Evolutionary conservation across 1,140 invertebrate species (phyloP).

Genomic region (Drosophila kepulauana): DNA sequence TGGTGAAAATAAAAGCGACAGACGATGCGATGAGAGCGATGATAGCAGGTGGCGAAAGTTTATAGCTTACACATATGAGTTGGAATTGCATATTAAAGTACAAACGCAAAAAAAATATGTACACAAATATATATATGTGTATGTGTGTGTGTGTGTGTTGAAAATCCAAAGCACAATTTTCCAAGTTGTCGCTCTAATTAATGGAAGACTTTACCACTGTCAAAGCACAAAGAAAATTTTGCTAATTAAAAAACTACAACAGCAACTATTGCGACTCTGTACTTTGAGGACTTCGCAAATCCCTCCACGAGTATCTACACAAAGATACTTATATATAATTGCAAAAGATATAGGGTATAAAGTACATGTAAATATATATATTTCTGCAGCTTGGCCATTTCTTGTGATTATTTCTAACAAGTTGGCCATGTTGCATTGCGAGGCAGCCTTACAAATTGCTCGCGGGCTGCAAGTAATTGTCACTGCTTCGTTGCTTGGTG

Average conservation of each 20-base stretch:
- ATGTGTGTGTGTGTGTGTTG: not conserved
- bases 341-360: not conserved
- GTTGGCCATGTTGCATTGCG: constrained; percentile 60
- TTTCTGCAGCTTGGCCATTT: constrained; percentile 55
- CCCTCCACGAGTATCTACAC: constrained; percentile 12
- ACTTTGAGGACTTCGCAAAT: constrained; percentile 35
- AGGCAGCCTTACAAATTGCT: constrained; percentile 70
- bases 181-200: constrained; percentile 67
- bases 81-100: constrained; percentile 7
- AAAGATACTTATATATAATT: constrained; percentile 2
- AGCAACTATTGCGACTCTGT: constrained; percentile 21
- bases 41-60: constrained; percentile 68
- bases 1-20: constrained; percentile 59
- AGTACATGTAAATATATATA: constrained; percentile 9
- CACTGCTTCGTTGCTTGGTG: constrained; percentile 65
- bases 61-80: constrained; percentile 43
- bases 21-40: constrained; percentile 47
- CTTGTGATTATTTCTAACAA: constrained; percentile 78
- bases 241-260: constrained; percentile 76
- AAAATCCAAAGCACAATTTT: constrained; percentile 43
- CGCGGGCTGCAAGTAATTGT: constrained; percentile 80
- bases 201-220: constrained; percentile 72
- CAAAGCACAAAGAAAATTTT: constrained; percentile 74
- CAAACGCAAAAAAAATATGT: constrained; percentile 4
- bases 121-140: not conserved